Percentiles rank a stretch among this genome's conserved stretches.
These are phyloP conservation scores for Danio rerio DNA, from an alignment of 2,113 vertebrate genomes.

Conservation along the genomic window DNA sequence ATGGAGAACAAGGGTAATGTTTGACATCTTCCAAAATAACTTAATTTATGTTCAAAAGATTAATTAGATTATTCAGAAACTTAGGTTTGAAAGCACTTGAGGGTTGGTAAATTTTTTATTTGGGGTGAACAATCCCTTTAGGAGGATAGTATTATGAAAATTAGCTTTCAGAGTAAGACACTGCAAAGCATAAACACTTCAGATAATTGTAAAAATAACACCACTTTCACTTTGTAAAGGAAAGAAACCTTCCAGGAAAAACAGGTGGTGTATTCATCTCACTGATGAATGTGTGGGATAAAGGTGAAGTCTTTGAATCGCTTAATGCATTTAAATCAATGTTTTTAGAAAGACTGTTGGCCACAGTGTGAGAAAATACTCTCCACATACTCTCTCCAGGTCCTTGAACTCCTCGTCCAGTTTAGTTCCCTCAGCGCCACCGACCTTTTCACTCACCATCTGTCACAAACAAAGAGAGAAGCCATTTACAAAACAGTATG, in stretches of 20 bases:
- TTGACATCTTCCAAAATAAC: too few species aligned
- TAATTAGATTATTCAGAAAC: too few species aligned
- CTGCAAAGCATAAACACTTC: neutral
- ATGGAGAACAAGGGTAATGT: too few species aligned
- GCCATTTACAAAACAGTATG: neutral
- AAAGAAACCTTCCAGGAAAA: constrained; percentile 2
- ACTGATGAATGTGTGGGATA: constrained; percentile 15
- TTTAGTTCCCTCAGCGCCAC: constrained; percentile 50
- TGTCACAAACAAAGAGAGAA: constrained; percentile 21
- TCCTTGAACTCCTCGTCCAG: constrained; percentile 50
- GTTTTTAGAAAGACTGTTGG: constrained; percentile 3
- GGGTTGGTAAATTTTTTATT: too few species aligned
- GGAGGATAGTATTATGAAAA: neutral
- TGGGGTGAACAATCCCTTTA: too few species aligned
- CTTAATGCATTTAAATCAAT: constrained; percentile 3
- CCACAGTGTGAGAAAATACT: neutral
- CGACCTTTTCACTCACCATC: constrained; percentile 55
- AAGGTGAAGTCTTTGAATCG: constrained; percentile 11
- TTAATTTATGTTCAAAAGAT: too few species aligned
- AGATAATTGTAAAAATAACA: neutral
- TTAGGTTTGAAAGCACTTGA: too few species aligned
- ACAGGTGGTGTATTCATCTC: neutral
- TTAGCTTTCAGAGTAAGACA: neutral
- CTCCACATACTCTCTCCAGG: constrained; percentile 43
- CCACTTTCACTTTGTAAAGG: neutral